Base-by-base conservation (phyloP, 2,888 invertebrate species). In the Lasioglossum leucozonium region DNA sequence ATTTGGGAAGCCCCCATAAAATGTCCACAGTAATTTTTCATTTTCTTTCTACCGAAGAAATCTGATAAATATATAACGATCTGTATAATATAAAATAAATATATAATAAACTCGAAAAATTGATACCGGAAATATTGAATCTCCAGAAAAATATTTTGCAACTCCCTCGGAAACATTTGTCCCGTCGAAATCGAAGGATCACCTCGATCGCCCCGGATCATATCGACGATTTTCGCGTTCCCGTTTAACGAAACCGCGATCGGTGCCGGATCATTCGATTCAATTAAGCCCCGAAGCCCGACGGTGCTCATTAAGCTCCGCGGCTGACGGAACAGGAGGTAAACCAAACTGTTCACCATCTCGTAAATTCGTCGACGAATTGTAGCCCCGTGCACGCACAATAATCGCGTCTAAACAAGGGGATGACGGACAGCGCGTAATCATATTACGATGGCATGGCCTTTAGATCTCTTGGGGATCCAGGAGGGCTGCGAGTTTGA, bases 361-460 rank as follows among this genome's bases (percentile, higher is more conserved):
- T 75, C 79, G 67, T 82, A 82, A 87, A 88, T 88, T 81, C 72
- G 62, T 77, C 84, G 47, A 62, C 62, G 55, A 75, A 79, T 71
- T 77, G 55, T 69, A 42, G 47, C 40, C 55, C 55, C 67, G 79
- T 55, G 73, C 67, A 69, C 76, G 73, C 74, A 73, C 47, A 82
- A 87, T 89, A 86, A 91, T 90, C 87, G 84, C 79, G 81, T 78
- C 87, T 86, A 87, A 91, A 85, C 91, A 88, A 88, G 91, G 88
- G 90, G 90, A 87, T 85, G 89, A 88, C 86, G 85, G 84, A 91
- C 90, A 91, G 87, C 92, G 90, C 90, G 91, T 93, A 94, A 94
- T 94, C 92, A 92, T 93, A 94, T 94, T 93, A 94, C 85, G 92
- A 93, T 91, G 92, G 87, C 92, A 89, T 92, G 93, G 92, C 93